These are phyloP conservation scores for Anguilla anguilla DNA, from an alignment of 2,797 vertebrate species.

Conservation along the genomic window DNA sequence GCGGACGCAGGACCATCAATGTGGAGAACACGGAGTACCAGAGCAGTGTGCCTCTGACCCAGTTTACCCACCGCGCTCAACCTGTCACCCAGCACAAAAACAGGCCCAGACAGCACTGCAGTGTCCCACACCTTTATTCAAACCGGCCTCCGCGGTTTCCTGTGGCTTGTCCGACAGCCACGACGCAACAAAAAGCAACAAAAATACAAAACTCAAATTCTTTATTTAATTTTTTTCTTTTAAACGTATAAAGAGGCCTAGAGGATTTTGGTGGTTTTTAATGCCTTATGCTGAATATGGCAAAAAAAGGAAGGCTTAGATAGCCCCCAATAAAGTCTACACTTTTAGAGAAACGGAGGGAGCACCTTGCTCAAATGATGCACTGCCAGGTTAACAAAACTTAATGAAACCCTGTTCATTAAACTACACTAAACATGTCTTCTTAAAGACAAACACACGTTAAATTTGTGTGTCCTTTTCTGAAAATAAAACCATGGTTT, in stretches of 20 bases:
- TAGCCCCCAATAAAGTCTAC: background rate
- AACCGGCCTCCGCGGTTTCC: background rate
- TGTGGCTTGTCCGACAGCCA: background rate
- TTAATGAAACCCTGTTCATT: background rate
- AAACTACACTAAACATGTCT: background rate
- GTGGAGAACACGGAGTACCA: background rate
- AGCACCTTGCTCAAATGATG: background rate
- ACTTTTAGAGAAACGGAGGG: background rate
- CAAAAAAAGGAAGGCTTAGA: background rate
- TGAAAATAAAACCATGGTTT: background rate
- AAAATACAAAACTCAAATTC: background rate
- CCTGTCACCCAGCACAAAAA: background rate
- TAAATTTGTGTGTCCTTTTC: background rate
- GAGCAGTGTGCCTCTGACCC: background rate
- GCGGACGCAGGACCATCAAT: background rate
- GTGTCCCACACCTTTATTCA: background rate
- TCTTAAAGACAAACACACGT: background rate
- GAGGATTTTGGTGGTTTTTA: background rate
- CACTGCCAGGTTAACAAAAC: background rate
- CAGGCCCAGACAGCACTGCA: background rate
- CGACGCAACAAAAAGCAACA: background rate
- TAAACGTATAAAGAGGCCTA: background rate
- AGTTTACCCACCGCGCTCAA: background rate
- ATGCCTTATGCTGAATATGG: background rate
- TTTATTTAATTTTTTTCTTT: background rate